Evolutionary conservation across 2,113 vertebrate genomes (phyloP), one percentile per base, ranked within the genome.

Genomic region (Hylia prasina): DNA sequence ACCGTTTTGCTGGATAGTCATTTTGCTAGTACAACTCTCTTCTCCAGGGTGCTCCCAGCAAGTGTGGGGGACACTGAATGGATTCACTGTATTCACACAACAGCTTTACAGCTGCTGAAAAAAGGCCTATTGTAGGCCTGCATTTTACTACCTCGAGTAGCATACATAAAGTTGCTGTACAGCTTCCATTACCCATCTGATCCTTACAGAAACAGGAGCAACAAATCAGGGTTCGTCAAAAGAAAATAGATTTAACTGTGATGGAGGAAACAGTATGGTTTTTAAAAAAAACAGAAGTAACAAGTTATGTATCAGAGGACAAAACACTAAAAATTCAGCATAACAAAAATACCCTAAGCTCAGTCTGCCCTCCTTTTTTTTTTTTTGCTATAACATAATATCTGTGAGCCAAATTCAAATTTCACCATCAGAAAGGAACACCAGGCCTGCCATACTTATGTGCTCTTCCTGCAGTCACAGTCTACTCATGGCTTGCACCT

Each of bases 161-260:
- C 92, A 94, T 93, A 95, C 82, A 97, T 93, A 93, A 93, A 84
- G 90, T 90, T 96, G 94, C 93, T 94, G 94, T 57, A 84, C 89
- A 92, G 94, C 87, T 96, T 95, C 91, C 93, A 92, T 48, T 89
- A 89, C 61, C 89, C 93, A 91, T 92, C 89, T 95, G 93, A 97
- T 94, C 91, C 37, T 81, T n/a, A 79, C 65, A 84, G 89, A 95
- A 94, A 84, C 63, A 90, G 48, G 11, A 91, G 73, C 81, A 95
- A 73, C 65, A 94, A 81, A 87, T 75, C 65, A 56, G 61, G 11
- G 42, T 30, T 81, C 89, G 69, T 44, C 77, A 91, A 87, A 84
- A 48, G 13, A 75, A 83, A 60, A 71, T 31, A 54, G 56, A 66
- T 90, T 47, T 90, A 61, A 86, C 27, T 71, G 51, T 14, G 17